phyloP scores from a whole-genome alignment of 2,888 invertebrate species.

The Thereva unica region DNA sequence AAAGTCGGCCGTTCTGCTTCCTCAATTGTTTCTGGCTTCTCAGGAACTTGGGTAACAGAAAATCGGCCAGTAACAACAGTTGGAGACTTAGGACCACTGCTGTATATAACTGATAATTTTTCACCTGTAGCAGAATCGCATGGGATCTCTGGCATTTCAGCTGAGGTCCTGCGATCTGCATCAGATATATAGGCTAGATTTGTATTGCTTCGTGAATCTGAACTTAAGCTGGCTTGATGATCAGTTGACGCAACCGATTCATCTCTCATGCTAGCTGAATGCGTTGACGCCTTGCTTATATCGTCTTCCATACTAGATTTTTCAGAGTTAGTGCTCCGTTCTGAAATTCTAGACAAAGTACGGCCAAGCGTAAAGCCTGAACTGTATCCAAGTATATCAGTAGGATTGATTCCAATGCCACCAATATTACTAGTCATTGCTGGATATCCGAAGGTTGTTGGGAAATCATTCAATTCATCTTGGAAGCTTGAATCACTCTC shows the following conservation, averaged over 20 bases:
- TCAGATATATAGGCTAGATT: conserved; percentile 78
- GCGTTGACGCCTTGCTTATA: conserved; percentile 82
- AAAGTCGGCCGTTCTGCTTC: conserved; percentile 53
- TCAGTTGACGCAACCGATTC: conserved; percentile 83
- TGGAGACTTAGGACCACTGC: conserved; percentile 62
- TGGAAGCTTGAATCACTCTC: conserved; percentile 68
- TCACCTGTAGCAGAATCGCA: conserved; percentile 67
- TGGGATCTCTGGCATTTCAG: conserved; percentile 83
- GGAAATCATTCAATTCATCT: conserved; percentile 77
- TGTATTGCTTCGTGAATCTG: conserved; percentile 78
- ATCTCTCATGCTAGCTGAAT: conserved; percentile 82
- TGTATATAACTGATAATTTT: conserved; percentile 63
- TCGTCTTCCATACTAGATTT: conserved; percentile 86
- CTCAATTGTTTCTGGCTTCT: conserved; percentile 46
- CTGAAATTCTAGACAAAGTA: conserved; percentile 83
- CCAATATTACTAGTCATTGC: conserved; percentile 59
- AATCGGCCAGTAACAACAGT: conserved; percentile 55
- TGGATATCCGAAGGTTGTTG: conserved; percentile 75
- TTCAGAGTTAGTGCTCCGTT: conserved; percentile 85
- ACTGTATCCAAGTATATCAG: conserved; percentile 74
- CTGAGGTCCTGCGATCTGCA: conserved; percentile 77
- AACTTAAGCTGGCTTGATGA: conserved; percentile 82
- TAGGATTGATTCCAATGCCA: conserved; percentile 63
- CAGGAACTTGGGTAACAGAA: conserved; percentile 57
- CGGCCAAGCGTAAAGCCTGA: conserved; percentile 74